Conservation (phyloP, 2,888 invertebrate species). For the Synanthedon andrenaeformis region DNA sequence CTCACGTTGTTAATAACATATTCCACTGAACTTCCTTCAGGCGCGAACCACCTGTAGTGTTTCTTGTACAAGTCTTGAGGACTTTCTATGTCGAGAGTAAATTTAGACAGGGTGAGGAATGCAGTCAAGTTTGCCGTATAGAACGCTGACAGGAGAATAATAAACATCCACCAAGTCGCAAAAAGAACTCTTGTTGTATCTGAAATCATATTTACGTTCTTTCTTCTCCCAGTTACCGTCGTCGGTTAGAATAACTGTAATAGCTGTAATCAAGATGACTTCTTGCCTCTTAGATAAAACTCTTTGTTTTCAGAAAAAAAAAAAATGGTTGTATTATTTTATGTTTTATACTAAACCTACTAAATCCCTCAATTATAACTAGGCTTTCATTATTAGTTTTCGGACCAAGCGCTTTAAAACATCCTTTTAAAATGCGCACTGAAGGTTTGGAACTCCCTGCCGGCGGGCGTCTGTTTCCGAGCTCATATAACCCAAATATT, state of each 20-base stretch:
- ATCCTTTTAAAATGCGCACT: too few species aligned
- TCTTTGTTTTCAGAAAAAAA: too few species aligned
- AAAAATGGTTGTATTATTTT: too few species aligned
- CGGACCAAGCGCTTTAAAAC: too few species aligned
- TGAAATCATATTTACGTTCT: constrained; percentile 36
- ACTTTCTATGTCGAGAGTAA: constrained; percentile 81
- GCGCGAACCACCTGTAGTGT: constrained; percentile 78
- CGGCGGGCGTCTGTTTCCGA: too few species aligned
- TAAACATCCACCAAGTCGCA: constrained; percentile 93
- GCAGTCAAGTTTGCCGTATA: constrained; percentile 93
- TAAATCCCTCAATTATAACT: too few species aligned
- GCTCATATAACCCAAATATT: too few species aligned
- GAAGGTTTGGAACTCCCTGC: too few species aligned
- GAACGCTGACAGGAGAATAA: constrained; percentile 87
- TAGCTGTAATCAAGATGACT: background rate
- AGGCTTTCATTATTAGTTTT: too few species aligned
- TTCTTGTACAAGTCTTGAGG: constrained; percentile 75
- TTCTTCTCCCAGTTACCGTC: too few species aligned
- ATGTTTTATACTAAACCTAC: too few species aligned
- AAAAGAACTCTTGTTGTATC: constrained; percentile 87
- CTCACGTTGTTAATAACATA: constrained; percentile 73
- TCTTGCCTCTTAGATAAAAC: too few species aligned
- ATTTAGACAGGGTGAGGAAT: constrained; percentile 86
- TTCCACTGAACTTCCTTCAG: constrained; percentile 77
- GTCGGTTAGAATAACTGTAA: constrained; percentile 4